Evolutionary conservation across 2,113 vertebrate species (phyloP), one percentile per base, ranked within the genome.

Genomic region (Mesocricetus auratus): DNA sequence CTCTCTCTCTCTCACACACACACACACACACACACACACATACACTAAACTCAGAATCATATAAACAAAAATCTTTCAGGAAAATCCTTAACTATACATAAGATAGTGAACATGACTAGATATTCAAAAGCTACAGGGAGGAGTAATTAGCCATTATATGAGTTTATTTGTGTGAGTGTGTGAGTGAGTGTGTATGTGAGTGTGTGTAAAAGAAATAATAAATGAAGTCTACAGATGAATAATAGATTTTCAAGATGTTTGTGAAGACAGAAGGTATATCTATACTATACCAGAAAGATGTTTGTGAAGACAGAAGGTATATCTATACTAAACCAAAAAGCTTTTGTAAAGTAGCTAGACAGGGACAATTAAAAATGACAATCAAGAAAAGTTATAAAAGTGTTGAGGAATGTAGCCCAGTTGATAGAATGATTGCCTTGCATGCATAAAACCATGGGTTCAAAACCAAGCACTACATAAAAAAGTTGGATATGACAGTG

Each of bases 31-130:
- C n/a, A n/a, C n/a, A n/a, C n/a, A n/a, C n/a, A n/a, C n/a, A n/a
- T n/a, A n/a, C n/a, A n/a, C n/a, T n/a, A n/a, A n/a, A n/a, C n/a
- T n/a, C n/a, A 95, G 64, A 89, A 29, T 90, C 82, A 95, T 91
- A 94, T 92, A 56, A 93, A 58, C 10, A 85, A 89, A 92, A 89
- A 89, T 94, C 47, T 86, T 81, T 2, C 29, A 86, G 31, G 39
- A 89, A 91, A 75, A 85, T 79, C 33, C 39, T 89, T 58, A 66
- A 83, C 19, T 73, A 45, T 45, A 31, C 47, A 31, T 15, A 83
- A 90, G 75, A 77, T 10, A 71, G n/a, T 9, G 12, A 16, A 39
- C 45, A 64, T n/a, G 24, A 62, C 13, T 22, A 62, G n/a, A 64
- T 91, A 91, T 33, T 86, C 45, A 93, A 85, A 89, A 86, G 47